Evolutionary conservation across 2,113 vertebrate species (phyloP), one percentile per base, ranked within the genome.

Genomic region (Narcine bancroftii): DNA sequence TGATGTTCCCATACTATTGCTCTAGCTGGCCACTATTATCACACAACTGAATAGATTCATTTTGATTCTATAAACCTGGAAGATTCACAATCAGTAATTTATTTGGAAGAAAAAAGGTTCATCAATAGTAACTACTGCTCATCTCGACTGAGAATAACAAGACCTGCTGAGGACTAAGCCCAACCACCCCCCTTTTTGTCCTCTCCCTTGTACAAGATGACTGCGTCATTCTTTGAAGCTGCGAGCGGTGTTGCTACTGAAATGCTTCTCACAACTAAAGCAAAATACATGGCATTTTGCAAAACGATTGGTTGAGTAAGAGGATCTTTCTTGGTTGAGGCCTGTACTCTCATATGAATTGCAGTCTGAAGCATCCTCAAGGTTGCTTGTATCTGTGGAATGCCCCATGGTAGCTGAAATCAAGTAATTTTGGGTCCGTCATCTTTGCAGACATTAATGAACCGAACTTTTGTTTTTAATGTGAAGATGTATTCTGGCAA

Each of bases 51-150:
- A 56, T 33, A 21, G 17, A n/a, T 56, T 87, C 11, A 2, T 36
- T 36, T 87, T n/a, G 29, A 87, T 39, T 56, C n/a, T n/a, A 17
- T n/a, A 87, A 87, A 56, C n/a, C 60, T 87, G 81, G n/a, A 60
- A n/a, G 5, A 50, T 87, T 87, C 53, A 36, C 53, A 24, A 17
- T 87, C 33, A 56, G 0, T 87, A 21, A 50, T 33, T 33, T 56
- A n/a, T 60, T 87, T 60, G 15, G 47, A 47, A 24, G 33, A 85
- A 36, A 63, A n/a, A 19, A 60, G 6, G 33, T 19, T 53, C 81
- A 53, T 83, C 26, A 24, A 36, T 36, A n/a, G 33, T 6, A 33
- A 83, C 5, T 53, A 47, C 3, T 11, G 0, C 24, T 83, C 21
- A 24, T 24, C 42, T 45, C 33, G 79, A 29, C 79, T 60, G 81